Conservation (phyloP, 2,888 invertebrate genomes). For the Drosophila fungiperda region DNA sequence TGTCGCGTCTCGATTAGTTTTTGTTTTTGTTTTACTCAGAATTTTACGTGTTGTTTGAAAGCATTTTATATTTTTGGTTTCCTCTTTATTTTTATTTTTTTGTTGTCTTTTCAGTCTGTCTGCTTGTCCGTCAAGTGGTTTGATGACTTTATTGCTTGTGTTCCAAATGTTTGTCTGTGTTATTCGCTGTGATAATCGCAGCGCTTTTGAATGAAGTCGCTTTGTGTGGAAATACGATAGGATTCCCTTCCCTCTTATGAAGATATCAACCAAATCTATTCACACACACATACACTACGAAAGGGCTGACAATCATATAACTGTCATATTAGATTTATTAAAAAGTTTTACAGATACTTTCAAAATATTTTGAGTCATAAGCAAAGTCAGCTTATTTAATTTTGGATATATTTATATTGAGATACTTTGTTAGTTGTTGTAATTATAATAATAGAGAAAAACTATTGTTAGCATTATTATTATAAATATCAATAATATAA, state of each 20-base stretch:
- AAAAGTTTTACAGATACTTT: not conserved
- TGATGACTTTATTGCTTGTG: constrained; percentile 66
- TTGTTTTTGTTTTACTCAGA: constrained; percentile 47
- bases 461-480: too few species aligned
- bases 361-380: not conserved
- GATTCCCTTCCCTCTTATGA: constrained; percentile 16
- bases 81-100: constrained; percentile 1
- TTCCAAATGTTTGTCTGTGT: constrained; percentile 40
- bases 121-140: constrained; percentile 54
- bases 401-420: not conserved
- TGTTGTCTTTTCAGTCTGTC: not conserved
- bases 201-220: constrained; percentile 39
- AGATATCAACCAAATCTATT: constrained; percentile 21
- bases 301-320: constrained; percentile 5
- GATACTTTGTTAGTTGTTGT: not conserved
- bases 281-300: constrained; percentile 1
- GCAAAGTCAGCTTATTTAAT: not conserved
- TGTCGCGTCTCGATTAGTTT: constrained; percentile 50
- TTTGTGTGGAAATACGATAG: constrained; percentile 42
- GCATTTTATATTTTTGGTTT: constrained; percentile 39
- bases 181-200: constrained; percentile 66
- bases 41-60: constrained; percentile 54
- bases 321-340: constrained; percentile 20
- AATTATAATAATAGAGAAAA: too few species aligned
- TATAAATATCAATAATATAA: too few species aligned